Evolutionary conservation across 1,140 invertebrate genomes (phyloP), one percentile per base, ranked within the genome.

Genomic region (Drosophila triauraria): DNA sequence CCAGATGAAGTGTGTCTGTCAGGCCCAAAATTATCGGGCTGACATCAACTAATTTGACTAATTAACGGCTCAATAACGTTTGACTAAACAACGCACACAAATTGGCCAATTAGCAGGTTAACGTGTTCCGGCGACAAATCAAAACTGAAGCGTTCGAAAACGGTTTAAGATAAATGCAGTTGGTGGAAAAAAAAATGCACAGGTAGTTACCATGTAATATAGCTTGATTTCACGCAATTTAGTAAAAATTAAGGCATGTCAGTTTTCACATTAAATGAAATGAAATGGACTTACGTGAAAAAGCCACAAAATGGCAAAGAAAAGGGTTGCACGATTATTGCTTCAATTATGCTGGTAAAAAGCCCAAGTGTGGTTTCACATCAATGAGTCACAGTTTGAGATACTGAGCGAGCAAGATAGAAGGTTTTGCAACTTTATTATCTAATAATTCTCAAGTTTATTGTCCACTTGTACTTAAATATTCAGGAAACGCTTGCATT

Each of bases 11-110:
- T 42, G 54, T 64, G 27, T 43, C 35, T 32, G 35, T 42, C 62
- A 50, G 27, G 4, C 10, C 65, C 46, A 68, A 68, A 68, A 68
- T 68, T 50, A 71, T 71, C 25, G 68, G 35, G 27, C 51, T 72
- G 69, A 58, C 65, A 72, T 58, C 35, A 71, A 71, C 67, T 71
- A 72, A 70, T 72, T 72, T 71, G 51, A 71, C 51, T 72, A 72
- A 71, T 72, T 72, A 71, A 72, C 69, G 38, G 67, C 51, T 72
- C 65, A 58, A 72, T 72, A 58, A 58, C 69, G 51, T 42, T 72
- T 72, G 67, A 48, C 69, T 72, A 71, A 71, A 59, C 67, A 71
- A 48, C 44, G 27, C n/a, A 35, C 56, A 67, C 35, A 58, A 58
- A 72, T 71, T 42, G 65, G 15, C 35, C 67, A 72, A 72, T 72